These are phyloP conservation scores for Malachius bipustulatus DNA, from an alignment of 2,888 invertebrate genomes.

Conservation along the genomic window DNA sequence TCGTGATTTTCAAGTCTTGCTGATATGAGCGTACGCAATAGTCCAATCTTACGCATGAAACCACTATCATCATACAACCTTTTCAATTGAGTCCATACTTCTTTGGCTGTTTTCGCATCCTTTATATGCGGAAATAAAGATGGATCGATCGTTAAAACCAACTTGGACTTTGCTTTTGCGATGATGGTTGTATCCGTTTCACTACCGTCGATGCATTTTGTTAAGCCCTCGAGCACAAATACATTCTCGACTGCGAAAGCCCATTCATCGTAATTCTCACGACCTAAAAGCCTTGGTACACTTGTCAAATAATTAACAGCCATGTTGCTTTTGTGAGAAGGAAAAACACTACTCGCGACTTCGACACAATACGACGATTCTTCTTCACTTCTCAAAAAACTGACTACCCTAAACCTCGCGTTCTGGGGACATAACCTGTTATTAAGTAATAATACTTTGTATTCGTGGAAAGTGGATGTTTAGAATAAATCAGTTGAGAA, in stretches of 20 bases:
- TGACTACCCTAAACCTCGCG: too few relatives aligned
- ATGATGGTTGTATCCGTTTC: constrained; percentile 11
- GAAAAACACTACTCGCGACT: too few relatives aligned
- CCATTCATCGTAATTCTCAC: constrained; percentile 15
- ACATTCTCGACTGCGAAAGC: constrained; percentile 15
- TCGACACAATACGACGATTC: too few relatives aligned
- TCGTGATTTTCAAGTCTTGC: constrained; percentile 20
- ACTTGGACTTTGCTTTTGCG: constrained; percentile 17
- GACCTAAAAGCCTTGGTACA: constrained; percentile 12
- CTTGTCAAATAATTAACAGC: constrained; percentile 15
- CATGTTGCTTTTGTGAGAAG: constrained; percentile 10
- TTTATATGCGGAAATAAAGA: constrained; percentile 20
- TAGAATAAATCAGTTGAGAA: too few relatives aligned
- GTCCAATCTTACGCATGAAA: constrained; percentile 22
- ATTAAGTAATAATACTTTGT: too few relatives aligned
- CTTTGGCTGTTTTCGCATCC: constrained; percentile 14
- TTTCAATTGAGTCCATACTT: constrained; percentile 35
- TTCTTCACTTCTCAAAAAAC: too few relatives aligned
- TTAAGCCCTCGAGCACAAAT: constrained; percentile 13
- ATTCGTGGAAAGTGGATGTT: too few relatives aligned
- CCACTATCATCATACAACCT: constrained; percentile 23
- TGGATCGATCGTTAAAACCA: constrained; percentile 17
- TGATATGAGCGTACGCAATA: constrained; percentile 20
- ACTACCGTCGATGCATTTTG: constrained; percentile 13
- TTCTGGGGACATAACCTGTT: too few relatives aligned